A percentile compares a stretch with the other conserved stretches of the same genome.
Conservation (phyloP, 2,888 invertebrate species). For the Mimachlamys varia region DNA sequence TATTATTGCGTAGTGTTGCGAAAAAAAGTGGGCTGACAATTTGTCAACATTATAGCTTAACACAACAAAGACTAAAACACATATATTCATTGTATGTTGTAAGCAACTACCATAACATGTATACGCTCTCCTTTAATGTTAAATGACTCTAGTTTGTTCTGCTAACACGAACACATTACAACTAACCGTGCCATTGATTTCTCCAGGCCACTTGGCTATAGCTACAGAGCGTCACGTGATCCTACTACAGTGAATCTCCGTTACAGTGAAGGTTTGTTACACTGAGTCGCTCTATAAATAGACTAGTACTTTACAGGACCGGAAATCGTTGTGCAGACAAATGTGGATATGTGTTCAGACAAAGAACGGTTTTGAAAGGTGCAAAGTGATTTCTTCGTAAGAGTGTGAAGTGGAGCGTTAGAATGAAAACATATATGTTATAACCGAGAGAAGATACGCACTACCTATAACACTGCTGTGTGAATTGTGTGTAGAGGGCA, state of each 20-base stretch:
- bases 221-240: not conserved
- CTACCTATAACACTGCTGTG: not conserved
- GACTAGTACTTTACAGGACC: not conserved
- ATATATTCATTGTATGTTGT: too few species aligned
- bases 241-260: not conserved
- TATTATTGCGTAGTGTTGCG: too few species aligned
- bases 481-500: not conserved
- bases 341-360: not conserved
- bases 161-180: not conserved
- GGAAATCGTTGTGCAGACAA: not conserved
- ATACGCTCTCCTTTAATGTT: too few species aligned
- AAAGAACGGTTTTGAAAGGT: not conserved
- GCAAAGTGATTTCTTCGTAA: not conserved
- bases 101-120: too few species aligned
- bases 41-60: too few species aligned
- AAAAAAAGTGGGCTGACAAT: too few species aligned
- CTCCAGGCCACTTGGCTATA: not conserved
- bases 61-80: too few species aligned
- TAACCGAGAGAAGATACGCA: not conserved
- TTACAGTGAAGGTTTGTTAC: slow-evolving; percentile 31
- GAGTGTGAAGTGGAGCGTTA: not conserved
- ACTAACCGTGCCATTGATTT: not conserved
- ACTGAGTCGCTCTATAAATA: slow-evolving; percentile 15
- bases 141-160: too few species aligned
- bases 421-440: not conserved